Percentiles rank a stretch among this genome's conserved stretches.
Evolutionary conservation across 2,888 invertebrate species (phyloP).

Genomic region (Polylopha cassiicola): DNA sequence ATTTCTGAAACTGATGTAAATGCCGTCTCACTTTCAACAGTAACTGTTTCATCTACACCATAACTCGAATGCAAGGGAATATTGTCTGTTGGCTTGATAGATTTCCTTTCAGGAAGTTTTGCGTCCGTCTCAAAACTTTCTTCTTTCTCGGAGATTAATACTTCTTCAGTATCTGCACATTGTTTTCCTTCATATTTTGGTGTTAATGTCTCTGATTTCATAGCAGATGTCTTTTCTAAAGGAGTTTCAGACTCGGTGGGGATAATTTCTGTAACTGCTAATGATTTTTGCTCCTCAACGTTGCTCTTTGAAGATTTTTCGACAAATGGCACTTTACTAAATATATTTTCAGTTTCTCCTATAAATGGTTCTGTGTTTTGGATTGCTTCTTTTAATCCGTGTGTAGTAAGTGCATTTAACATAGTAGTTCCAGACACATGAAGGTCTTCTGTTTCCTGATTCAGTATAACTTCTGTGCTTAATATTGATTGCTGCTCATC

Average conservation of each 20-base stretch:
- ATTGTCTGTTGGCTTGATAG: conserved; percentile 23
- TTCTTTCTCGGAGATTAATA: conserved; percentile 69
- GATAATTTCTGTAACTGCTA: conserved; percentile 50
- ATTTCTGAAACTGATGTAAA: conserved; percentile 32
- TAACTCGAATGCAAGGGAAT: conserved; percentile 35
- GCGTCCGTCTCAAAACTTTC: conserved; percentile 51
- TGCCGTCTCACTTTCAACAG: conserved; percentile 42
- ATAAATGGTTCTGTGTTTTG: conserved; percentile 46
- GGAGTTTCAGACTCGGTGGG: conserved; percentile 43
- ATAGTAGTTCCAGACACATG: conserved; percentile 29
- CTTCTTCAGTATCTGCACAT: conserved; percentile 61
- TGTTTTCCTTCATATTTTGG: conserved; percentile 54
- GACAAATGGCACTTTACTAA: conserved; percentile 26
- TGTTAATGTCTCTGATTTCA: conserved; percentile 39
- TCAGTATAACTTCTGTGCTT: conserved; percentile 59
- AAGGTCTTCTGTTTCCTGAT: conserved; percentile 58
- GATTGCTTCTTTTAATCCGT: conserved; percentile 47
- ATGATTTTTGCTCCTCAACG: conserved; percentile 45
- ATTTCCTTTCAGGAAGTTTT: conserved; percentile 44
- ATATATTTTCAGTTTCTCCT: conserved; percentile 38
- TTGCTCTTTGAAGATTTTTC: conserved; percentile 31
- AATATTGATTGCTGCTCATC: conserved; percentile 57
- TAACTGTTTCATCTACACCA: conserved; percentile 42
- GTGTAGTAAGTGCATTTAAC: conserved; percentile 40
- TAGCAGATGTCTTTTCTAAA: conserved; percentile 27